Evolutionary conservation across 2,888 invertebrate genomes (phyloP), one percentile per base, ranked within the genome.

Genomic region (Trichopria drosophilae): DNA sequence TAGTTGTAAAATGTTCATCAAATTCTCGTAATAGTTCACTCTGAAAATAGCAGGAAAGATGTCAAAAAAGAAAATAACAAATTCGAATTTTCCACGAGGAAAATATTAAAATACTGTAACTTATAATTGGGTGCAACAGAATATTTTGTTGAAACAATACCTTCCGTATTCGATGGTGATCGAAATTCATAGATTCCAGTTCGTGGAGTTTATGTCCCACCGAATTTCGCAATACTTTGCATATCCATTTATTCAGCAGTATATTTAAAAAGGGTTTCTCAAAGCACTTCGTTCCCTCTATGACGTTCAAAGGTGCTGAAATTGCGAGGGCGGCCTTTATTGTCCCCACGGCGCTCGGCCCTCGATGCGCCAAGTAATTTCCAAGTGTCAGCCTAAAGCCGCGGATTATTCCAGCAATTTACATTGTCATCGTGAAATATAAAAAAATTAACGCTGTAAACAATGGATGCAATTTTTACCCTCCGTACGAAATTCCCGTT

Each of bases 401-500:
- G 15, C 3, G 18, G 23, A 34, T 6, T 28, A 12, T 24, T 12
- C n/a, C n/a, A n/a, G n/a, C n/a, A n/a, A n/a, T n/a, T n/a, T n/a
- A n/a, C n/a, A n/a, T n/a, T n/a, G n/a, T n/a, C n/a, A n/a, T n/a
- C n/a, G n/a, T n/a, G n/a, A n/a, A n/a, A n/a, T n/a, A n/a, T n/a
- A n/a, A n/a, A n/a, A n/a, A n/a, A n/a, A n/a, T n/a, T n/a, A n/a
- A n/a, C n/a, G n/a, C n/a, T n/a, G n/a, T n/a, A n/a, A n/a, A n/a
- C n/a, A n/a, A n/a, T n/a, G n/a, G n/a, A n/a, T n/a, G n/a, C n/a
- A n/a, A n/a, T n/a, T n/a, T 48, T 48, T 69, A 82, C 64, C 92
- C 91, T 74, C 93, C 93, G 79, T 93, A 85, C 45, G 91, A 91
- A 63, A 92, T 85, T 54, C 93, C 93, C 4, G 83, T 84, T 19